Base-by-base conservation (phyloP, 2,797 vertebrate species). In the Falco cherrug region DNA sequence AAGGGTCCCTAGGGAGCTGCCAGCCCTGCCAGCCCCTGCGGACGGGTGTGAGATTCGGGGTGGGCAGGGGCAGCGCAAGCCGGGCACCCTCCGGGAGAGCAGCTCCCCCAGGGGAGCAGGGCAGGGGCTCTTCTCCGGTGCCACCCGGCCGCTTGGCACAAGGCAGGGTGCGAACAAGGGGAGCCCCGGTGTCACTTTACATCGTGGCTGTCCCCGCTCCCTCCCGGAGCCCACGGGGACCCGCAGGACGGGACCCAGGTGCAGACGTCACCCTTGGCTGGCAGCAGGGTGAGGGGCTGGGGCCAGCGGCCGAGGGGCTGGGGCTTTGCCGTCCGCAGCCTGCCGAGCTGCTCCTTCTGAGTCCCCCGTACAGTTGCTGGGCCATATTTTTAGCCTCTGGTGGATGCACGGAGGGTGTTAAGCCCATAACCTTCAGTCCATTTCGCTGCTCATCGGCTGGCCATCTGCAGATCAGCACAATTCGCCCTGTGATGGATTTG, bases 381-480 rank as follows among this genome's bases (percentile, higher is more conserved):
- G 54, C 41, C 1, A 2, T 97, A 97, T 97, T 98, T 97, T 98
- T 97, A 97, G 93, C 90, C 37, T 10, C 19, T 1, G 4, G 96
- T 39, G 75, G 87, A 86, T 24, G 12, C 31, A 2, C 7, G 6
- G 43, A 73, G 93, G 92, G 90, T 91, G 89, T 70, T 96, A 96
- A 97, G 95, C 95, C 96, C 91, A 2, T 97, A 91, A 97, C 88
- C 92, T 96, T 97, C 47, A 68, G 48, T 93, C 95, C 88, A 87
- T 95, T 96, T 96, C 33, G 17, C 80, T 47, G 50, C 74, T 93
- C 83, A 86, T 84, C 69, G 5, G 64, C 63, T 53, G 78, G 65
- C 89, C 90, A 71, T 94, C 90, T 91, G 97, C 95, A 69, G 91
- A 48, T 96, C 95, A 97, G 97, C 97, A 97, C 88, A 95, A 94